Evolutionary conservation across 1,140 invertebrate species (phyloP), one percentile per base, ranked within the genome.

Genomic region (Acromyrmex echinatior): DNA sequence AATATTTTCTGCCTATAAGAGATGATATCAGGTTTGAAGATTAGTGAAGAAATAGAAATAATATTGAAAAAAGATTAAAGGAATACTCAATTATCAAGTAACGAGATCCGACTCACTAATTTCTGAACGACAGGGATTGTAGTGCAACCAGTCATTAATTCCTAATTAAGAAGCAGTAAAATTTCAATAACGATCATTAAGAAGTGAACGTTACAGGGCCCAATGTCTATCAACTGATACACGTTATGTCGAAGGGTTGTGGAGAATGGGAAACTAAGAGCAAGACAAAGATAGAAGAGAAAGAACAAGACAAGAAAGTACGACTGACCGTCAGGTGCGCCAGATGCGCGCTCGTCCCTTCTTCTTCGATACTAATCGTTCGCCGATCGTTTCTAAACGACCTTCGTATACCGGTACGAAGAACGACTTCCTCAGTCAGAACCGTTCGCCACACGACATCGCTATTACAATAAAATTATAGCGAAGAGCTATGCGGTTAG

Each of bases 131-230:
- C 90, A 92, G 91, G 92, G 91, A 92, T 90, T 88, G 87, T 68
- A 85, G 86, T 81, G 87, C 89, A 94, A 94, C 93, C 89, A 85
- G 87, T 91, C 93, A 94, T 95, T 95, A 95, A 94, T 94, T 95
- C 94, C 92, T 94, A 95, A 95, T 95, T 95, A 95, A 95, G 93
- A 93, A 88, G 92, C 92, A 93, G 91, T 95, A 95, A 95, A 95
- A 95, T 95, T 95, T 95, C 95, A 95, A 95, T 95, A 95, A 95
- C 94, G 94, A 93, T 95, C 94, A 94, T 95, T 95, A 95, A 94
- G 92, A 91, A 95, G 90, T 94, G 94, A 92, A 95, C 94, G 94
- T 95, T 95, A 93, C 90, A 89, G 92, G 91, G 90, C 88, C 92
- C 88, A 91, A 68, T n/a, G 66, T 70, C 39, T 28, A 88, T 93